A percentile compares a stretch with the other conserved stretches of the same genome.
These are phyloP conservation scores for Echinops telfairi DNA, from an alignment of 2,113 vertebrate species.

Conservation along the genomic window DNA sequence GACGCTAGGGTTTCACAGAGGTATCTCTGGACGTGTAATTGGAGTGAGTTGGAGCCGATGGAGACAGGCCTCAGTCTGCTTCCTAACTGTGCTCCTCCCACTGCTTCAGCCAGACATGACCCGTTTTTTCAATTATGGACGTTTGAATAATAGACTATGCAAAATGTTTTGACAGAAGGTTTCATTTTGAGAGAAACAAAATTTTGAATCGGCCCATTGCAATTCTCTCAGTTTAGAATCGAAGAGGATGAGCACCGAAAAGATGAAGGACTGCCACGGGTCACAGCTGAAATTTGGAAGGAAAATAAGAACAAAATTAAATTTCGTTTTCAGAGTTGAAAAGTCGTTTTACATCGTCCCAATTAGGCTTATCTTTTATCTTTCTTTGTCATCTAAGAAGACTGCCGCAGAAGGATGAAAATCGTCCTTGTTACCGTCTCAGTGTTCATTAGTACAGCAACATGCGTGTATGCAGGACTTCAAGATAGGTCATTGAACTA, in stretches of 20 bases:
- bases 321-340: background rate
- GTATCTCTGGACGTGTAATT: too few species aligned
- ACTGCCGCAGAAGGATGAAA: background rate
- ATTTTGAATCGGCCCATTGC: background rate
- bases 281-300: conserved; percentile 5
- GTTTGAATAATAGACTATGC: background rate
- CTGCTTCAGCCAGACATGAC: background rate
- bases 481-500: background rate
- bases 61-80: accelerated
- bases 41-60: background rate
- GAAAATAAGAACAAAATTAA: conserved; percentile 23
- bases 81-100: background rate
- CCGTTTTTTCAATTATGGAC: background rate
- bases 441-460: background rate
- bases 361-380: background rate
- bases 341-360: background rate
- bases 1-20: accelerated
- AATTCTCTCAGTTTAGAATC: conserved; percentile 25
- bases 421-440: background rate
- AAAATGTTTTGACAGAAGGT: background rate
- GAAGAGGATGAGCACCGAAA: background rate
- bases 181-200: background rate
- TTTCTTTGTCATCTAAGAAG: background rate
- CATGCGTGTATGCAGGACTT: background rate
- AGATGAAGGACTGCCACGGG: background rate